Evolutionary conservation across 2,888 invertebrate species (phyloP).

Genomic region (Lasioglossum malachurum): DNA sequence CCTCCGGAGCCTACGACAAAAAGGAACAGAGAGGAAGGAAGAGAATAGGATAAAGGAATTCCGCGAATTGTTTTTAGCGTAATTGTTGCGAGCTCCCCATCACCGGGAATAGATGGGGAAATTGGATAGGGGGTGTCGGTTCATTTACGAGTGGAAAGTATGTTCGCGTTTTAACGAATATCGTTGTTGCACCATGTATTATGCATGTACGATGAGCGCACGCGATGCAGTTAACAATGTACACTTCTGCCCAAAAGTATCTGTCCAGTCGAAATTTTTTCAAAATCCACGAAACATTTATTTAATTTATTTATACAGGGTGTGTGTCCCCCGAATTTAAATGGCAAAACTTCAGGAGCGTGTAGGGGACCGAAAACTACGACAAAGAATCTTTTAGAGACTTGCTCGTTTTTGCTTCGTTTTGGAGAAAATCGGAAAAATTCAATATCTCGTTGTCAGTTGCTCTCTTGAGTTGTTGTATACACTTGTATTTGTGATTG

Average conservation of each 20-base stretch:
- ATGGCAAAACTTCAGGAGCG: no score
- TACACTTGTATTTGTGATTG: no score
- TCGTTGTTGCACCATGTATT: slow-evolving; percentile 48
- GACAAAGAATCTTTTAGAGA: no score
- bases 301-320: no score
- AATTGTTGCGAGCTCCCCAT: background rate
- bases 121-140: background rate
- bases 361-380: no score
- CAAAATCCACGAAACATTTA: background rate
- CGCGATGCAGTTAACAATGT: slow-evolving; percentile 40
- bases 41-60: background rate
- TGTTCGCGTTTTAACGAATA: slow-evolving; percentile 42
- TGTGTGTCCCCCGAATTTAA: no score
- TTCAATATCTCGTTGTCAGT: no score
- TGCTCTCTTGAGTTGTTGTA: no score
- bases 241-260: background rate
- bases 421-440: no score
- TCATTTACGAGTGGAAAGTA: slow-evolving; percentile 50
- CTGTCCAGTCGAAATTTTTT: background rate
- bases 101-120: background rate
- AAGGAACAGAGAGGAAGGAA: background rate
- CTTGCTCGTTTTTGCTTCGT: no score
- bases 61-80: background rate
- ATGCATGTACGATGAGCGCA: slow-evolving; percentile 45
- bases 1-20: background rate